These are phyloP conservation scores for Morpho deidamia DNA, from an alignment of 2,888 invertebrate genomes.

Conservation along the genomic window DNA sequence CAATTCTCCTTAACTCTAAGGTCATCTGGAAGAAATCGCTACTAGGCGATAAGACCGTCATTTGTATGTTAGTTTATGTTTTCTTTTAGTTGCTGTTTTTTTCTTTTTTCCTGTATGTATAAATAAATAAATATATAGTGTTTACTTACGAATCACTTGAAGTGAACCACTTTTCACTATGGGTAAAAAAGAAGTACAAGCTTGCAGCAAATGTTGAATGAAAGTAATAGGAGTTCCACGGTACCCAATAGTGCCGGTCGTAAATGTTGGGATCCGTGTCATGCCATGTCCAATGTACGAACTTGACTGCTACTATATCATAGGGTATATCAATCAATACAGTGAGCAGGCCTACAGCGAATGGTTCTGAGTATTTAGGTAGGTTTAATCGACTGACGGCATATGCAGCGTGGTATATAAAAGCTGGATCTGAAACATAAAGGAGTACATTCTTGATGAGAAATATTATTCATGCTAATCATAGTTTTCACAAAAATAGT, in stretches of 20 bases:
- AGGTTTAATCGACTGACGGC: conserved; percentile 76
- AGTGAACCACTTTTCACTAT: conserved; percentile 75
- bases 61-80: too few relatives aligned
- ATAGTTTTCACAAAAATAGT: too few relatives aligned
- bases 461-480: too few relatives aligned
- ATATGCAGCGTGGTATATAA: conserved; percentile 79
- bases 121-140: too few relatives aligned
- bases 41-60: too few relatives aligned
- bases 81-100: too few relatives aligned
- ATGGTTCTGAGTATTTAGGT: conserved; percentile 78
- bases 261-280: conserved; percentile 84
- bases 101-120: too few relatives aligned
- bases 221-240: conserved; percentile 91
- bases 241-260: conserved; percentile 89
- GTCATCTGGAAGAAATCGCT: too few relatives aligned
- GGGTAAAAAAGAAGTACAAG: conserved; percentile 83
- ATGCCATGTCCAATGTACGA: conserved; percentile 92
- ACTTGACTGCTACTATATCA: conserved; percentile 87
- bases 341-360: conserved; percentile 83
- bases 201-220: conserved; percentile 86
- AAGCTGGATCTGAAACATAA: conserved; percentile 77
- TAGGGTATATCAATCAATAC: conserved; percentile 88
- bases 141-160: conserved; percentile 69
- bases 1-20: too few relatives aligned
- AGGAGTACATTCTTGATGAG: too few relatives aligned